These are phyloP conservation scores for Lasioglossum calceatum DNA, from an alignment of 2,888 invertebrate species.

Conservation along the genomic window DNA sequence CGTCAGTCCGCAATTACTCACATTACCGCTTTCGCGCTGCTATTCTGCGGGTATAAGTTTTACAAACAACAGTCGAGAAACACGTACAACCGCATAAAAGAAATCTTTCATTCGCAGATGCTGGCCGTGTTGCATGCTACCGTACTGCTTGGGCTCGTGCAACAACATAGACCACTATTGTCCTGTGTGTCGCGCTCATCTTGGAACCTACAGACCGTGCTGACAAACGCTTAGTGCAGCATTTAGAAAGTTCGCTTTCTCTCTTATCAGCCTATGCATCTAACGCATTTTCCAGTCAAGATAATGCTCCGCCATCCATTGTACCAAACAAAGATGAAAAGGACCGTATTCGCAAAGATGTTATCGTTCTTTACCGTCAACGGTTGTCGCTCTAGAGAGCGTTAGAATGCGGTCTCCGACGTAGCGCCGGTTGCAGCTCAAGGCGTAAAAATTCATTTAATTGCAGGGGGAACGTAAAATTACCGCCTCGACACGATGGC, in stretches of 20 bases:
- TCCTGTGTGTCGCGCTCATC: slow-evolving; percentile 86
- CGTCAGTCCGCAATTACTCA: slow-evolving; percentile 63
- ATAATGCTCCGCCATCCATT: not conserved
- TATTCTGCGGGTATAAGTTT: slow-evolving; percentile 63
- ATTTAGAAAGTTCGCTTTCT: slow-evolving; percentile 50
- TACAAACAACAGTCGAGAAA: not conserved
- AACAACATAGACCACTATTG: slow-evolving; percentile 87
- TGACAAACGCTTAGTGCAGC: slow-evolving; percentile 39
- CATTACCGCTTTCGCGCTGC: slow-evolving; percentile 62
- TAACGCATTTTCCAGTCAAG: not conserved
- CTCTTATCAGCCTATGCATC: not conserved
- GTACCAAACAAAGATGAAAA: slow-evolving; percentile 1
- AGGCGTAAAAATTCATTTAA: slow-evolving; percentile 23
- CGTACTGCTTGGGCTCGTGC: slow-evolving; percentile 87
- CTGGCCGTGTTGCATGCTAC: slow-evolving; percentile 87
- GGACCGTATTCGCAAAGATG: not conserved
- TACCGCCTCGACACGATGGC: slow-evolving; percentile 9
- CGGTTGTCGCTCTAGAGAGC: not conserved
- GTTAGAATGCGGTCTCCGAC: not conserved
- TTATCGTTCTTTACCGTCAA: not conserved
- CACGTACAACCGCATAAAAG: not conserved
- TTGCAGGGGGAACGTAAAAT: slow-evolving; percentile 35
- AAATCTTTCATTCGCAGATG: slow-evolving; percentile 79
- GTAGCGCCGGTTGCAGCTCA: not conserved
- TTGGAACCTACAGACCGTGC: slow-evolving; percentile 84